phyloP scores from a whole-genome alignment of 2,888 invertebrate genomes.

The Rhagophthalmus giganteus region DNA sequence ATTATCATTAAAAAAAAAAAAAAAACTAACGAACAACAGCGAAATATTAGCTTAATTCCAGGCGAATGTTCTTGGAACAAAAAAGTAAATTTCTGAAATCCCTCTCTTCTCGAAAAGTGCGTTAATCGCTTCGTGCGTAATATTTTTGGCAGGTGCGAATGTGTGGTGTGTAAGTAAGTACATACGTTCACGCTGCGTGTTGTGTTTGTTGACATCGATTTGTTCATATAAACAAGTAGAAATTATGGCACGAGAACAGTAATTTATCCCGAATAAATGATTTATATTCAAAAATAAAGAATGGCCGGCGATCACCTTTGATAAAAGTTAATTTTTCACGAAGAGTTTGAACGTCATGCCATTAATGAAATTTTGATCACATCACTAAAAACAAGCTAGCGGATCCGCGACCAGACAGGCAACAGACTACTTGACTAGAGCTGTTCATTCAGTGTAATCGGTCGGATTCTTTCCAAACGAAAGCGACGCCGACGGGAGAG shows the following conservation, averaged over 20 bases:
- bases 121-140: background rate
- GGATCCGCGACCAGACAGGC: constrained; percentile 23
- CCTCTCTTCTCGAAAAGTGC: no score
- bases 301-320: constrained; percentile 6
- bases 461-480: constrained; percentile 39
- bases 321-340: constrained; percentile 10
- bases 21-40: no score
- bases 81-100: no score
- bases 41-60: no score
- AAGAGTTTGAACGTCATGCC: constrained; percentile 5
- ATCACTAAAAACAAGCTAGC: constrained; percentile 32
- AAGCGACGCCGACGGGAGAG: constrained; percentile 41
- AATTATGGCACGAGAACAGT: constrained; percentile 16
- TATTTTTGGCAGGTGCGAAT: constrained; percentile 20
- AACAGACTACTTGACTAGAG: constrained; percentile 32
- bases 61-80: no score
- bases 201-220: constrained; percentile 29
- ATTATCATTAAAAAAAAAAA: no score
- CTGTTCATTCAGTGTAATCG: constrained; percentile 31
- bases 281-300: constrained; percentile 3
- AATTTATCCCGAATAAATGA: constrained; percentile 11
- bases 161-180: constrained; percentile 18
- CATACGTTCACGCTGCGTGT: constrained; percentile 33
- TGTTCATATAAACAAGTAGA: constrained; percentile 20
- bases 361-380: constrained; percentile 24